Evolutionary conservation across 1,140 invertebrate species (phyloP).

Genomic region (Patella vulgata): DNA sequence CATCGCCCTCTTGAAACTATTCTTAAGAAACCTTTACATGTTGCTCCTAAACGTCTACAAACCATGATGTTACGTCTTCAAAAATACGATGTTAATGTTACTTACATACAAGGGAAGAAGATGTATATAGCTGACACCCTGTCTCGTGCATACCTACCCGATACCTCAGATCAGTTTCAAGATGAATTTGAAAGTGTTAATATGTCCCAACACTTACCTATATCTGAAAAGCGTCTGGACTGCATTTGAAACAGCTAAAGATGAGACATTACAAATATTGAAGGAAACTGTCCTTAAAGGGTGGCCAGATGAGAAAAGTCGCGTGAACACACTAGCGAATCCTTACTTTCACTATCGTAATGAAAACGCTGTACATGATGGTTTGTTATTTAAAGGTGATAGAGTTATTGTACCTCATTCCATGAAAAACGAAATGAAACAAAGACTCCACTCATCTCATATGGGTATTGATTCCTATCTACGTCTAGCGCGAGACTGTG

Average conservation of each 20-base stretch:
- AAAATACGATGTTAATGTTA: slow-evolving; percentile 63
- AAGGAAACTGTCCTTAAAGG: neutral
- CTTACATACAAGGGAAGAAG: slow-evolving; percentile 57
- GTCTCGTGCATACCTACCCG: slow-evolving; percentile 37
- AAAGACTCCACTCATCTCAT: slow-evolving; percentile 8
- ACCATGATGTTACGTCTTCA: slow-evolving; percentile 57
- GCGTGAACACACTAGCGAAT: neutral
- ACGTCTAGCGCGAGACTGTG: slow-evolving; percentile 47
- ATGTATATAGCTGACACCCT: slow-evolving; percentile 62
- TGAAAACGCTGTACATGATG: slow-evolving; percentile 2
- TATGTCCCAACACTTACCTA: neutral
- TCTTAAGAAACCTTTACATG: slow-evolving; percentile 24
- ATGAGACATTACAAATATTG: too few relatives aligned
- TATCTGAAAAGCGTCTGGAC: too few relatives aligned
- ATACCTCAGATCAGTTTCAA: neutral
- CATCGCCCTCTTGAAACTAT: slow-evolving; percentile 35
- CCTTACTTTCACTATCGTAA: slow-evolving; percentile 5
- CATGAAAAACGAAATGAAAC: neutral
- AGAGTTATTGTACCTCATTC: slow-evolving; percentile 8
- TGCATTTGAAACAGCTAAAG: too few relatives aligned
- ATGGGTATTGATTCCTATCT: slow-evolving; percentile 3
- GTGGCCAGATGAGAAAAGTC: slow-evolving; percentile 6
- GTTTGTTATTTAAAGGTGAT: slow-evolving; percentile 6
- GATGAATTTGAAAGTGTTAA: neutral
- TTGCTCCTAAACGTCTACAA: slow-evolving; percentile 33